Evolutionary conservation across 1,140 invertebrate genomes (phyloP), one percentile per base, ranked within the genome.

Genomic region (Bombus sylvicola): DNA sequence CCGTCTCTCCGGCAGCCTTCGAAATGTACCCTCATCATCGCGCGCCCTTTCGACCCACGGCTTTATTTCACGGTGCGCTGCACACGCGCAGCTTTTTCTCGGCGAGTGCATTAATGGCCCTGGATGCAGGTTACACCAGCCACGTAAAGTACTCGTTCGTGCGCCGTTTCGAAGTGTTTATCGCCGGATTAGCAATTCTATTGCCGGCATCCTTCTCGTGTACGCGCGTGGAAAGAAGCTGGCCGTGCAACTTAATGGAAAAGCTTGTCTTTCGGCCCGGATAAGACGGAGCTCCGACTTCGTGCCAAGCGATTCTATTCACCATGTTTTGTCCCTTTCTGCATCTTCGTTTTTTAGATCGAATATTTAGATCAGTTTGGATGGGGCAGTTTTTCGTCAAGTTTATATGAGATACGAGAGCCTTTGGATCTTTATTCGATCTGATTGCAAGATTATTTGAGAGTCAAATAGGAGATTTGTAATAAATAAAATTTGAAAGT

Each of bases 171-270:
- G 78, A 85, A 89, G 90, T 92, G 91, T 93, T 93, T 92, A 93
- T 92, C 92, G 91, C 88, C 81, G 88, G 89, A 93, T 93, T 93
- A 93, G 93, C 91, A 93, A 93, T 93, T 93, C 93, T 91, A 92
- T 93, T 92, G 92, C 89, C 87, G 86, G 92, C 92, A 80, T 73
- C 53, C 41, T 53, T 72, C 68, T 80, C 43, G 64, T 8, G 22
- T 31, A 31, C 41, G 41, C 43, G 47, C 39, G 39, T n/a, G 74
- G 81, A 77, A 79, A 79, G 39, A 68, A 72, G 62, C n/a, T 76
- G 53, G 10, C 10, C 47, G 34, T 3, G 39, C 39, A 68, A 62
- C 77, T 85, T 85, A 85, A 85, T 85, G 83, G 83, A 80, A 85
- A 85, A 85, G 37, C 53, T 80, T 73, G 83, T 79, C 75, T 43